Evolutionary conservation across 2,888 invertebrate species (phyloP).

Genomic region (Hyalella azteca): DNA sequence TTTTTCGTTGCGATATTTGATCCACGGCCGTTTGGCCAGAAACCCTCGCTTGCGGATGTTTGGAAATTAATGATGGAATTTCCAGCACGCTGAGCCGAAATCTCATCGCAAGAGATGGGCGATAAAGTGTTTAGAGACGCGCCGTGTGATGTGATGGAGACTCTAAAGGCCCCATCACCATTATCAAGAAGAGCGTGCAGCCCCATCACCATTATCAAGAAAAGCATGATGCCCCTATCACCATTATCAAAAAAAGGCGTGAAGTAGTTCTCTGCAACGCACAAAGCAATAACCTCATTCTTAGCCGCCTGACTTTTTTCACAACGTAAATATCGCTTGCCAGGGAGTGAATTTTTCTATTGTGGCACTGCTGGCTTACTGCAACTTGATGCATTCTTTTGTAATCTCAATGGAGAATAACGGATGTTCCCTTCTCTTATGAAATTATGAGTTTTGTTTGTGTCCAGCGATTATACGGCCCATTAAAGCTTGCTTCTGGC

Average conservation of each 20-base stretch:
- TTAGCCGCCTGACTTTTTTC: too few species aligned
- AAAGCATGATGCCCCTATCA: not conserved
- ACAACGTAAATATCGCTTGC: too few species aligned
- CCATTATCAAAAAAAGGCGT: too few species aligned
- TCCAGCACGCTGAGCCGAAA: not conserved
- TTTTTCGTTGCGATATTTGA: too few species aligned
- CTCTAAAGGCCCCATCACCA: not conserved
- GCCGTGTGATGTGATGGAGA: not conserved
- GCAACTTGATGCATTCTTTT: conserved; percentile 2
- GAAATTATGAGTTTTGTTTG: conserved; percentile 21
- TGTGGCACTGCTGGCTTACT: not conserved
- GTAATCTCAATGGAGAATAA: not conserved
- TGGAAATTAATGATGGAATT: conserved; percentile 4
- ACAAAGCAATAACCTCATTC: too few species aligned
- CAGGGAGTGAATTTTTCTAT: too few species aligned
- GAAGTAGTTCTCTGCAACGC: too few species aligned
- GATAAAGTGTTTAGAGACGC: conserved; percentile 21
- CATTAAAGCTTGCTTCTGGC: conserved; percentile 25
- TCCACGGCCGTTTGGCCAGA: too few species aligned
- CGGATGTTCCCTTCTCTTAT: not conserved
- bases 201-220: not conserved
- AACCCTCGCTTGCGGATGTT: too few species aligned
- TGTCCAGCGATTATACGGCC: conserved; percentile 21
- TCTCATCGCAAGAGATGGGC: conserved; percentile 21
- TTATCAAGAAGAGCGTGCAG: not conserved